Percentiles rank a stretch among this genome's conserved stretches.
Evolutionary conservation across 2,113 vertebrate genomes (phyloP).

Genomic region (Austrofundulus limnaeus): DNA sequence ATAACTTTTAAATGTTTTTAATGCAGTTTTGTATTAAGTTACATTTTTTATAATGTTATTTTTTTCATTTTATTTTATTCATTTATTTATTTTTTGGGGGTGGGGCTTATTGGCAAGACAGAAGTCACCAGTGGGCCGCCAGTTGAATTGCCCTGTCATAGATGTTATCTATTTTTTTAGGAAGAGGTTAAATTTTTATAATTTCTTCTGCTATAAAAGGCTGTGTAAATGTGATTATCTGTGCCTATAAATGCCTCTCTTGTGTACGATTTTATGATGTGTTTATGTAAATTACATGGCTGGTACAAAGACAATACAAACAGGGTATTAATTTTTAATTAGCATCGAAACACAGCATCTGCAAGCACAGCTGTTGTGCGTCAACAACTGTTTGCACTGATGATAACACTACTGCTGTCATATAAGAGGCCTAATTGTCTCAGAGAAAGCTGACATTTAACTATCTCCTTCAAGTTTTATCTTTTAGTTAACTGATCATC

Average conservation of each 20-base stretch:
- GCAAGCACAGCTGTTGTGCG: conserved; percentile 48
- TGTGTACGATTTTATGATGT: conserved; percentile 1
- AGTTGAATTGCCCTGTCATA: no score
- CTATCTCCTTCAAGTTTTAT: background rate
- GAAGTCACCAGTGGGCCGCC: no score
- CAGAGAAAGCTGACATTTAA: conserved; percentile 35
- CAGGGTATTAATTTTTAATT: conserved; percentile 56
- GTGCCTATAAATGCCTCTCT: background rate
- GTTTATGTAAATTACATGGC: conserved; percentile 32
- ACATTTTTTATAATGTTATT: no score
- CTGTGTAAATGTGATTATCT: background rate
- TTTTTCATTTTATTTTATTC: no score
- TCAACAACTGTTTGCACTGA: conserved; percentile 35
- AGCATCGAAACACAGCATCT: conserved; percentile 35
- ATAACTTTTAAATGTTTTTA: no score
- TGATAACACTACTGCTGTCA: conserved; percentile 31
- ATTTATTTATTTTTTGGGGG: no score
- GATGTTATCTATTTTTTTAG: no score
- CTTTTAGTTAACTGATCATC: conserved; percentile 1
- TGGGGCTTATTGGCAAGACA: no score
- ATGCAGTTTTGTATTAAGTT: no score
- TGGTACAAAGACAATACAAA: conserved; percentile 36
- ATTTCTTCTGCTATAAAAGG: background rate
- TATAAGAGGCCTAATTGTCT: conserved; percentile 11
- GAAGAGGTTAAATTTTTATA: background rate